Conservation (phyloP, 2,797 vertebrate genomes). For the Danio albolineatus region DNA sequence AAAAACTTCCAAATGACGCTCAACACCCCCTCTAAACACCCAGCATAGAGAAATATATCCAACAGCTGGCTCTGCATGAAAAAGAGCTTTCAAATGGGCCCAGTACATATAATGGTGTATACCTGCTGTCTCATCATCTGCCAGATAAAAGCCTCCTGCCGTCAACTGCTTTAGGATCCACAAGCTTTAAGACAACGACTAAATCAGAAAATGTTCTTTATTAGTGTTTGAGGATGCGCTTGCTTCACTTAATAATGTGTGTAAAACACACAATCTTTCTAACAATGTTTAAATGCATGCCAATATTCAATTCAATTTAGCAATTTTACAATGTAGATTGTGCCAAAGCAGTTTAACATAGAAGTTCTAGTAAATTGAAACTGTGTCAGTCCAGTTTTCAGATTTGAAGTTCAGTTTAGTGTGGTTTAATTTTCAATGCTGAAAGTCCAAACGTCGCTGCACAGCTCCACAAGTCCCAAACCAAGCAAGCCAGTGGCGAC, state of each 20-base stretch:
- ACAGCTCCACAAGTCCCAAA: too few relatives aligned
- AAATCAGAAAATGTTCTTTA: background rate
- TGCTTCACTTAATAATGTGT: background rate
- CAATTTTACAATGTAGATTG: too few relatives aligned
- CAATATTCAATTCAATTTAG: too few relatives aligned
- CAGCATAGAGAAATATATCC: constrained; percentile 10
- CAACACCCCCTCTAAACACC: background rate
- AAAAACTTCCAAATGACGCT: background rate
- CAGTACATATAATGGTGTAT: constrained; percentile 2
- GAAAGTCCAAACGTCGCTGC: too few relatives aligned
- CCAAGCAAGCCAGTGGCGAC: too few relatives aligned
- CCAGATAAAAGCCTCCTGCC: constrained; percentile 17
- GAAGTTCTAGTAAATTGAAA: too few relatives aligned
- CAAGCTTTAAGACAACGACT: background rate
- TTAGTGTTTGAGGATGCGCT: background rate
- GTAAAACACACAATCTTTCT: background rate
- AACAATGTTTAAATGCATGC: too few relatives aligned
- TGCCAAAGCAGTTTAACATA: too few relatives aligned
- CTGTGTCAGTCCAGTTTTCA: too few relatives aligned
- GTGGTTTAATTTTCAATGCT: too few relatives aligned
- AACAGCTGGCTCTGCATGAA: constrained; percentile 22
- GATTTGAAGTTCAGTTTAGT: too few relatives aligned
- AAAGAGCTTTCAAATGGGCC: constrained; percentile 1
- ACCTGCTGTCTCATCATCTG: constrained; percentile 32
- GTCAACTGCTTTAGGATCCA: constrained; percentile 6